Base-by-base conservation (phyloP, 2,888 invertebrate species). In the Tetranychus truncatus region DNA sequence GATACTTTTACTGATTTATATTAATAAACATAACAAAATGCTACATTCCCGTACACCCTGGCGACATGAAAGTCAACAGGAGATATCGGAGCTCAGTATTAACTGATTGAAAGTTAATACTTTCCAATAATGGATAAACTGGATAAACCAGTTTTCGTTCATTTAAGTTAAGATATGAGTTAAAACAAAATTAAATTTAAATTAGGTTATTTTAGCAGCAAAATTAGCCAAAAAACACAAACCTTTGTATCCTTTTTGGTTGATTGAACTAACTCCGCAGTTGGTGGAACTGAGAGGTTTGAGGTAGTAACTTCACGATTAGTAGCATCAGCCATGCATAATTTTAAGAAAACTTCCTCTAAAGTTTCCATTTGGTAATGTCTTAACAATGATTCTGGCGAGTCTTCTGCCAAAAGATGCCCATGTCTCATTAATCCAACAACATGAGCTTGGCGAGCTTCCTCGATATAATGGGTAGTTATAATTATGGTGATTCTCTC, bases 371-470 rank as follows among this genome's bases (percentile, higher is more conserved):
- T 73, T n/a, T 75, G 74, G 69, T 79, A 77, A 9, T 77, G 77
- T 5, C 79, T 71, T 74, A 95, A 86, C 71, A 95, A 86, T 21
- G 79, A 78, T 18, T 88, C 88, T 0, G 95, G 95, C 18, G 89
- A 90, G 83, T 93, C 91, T 84, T 95, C 95, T 1, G 95, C 95
- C 80, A 95, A 84, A 73, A 95, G 85, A 75, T 90, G 87, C 0
- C 95, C 95, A 81, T 90, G 91, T 78, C 95, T 86, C 95, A 95
- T 95, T 79, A 95, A 84, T 77, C 95, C 95, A 82, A 95, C 95
- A 80, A 78, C 76, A 76, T 80, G 76, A 5, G 80, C 80, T 76
- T 82, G 82, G 20, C 82, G 79, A 34, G 95, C 94, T 84, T 95
- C 95, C 83, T 95, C 95, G 77, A 95, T 94, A 81, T 95, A 95